Percentiles rank a stretch among this genome's conserved stretches.
phyloP scores from a whole-genome alignment of 2,888 invertebrate species.

The Drosophila affinis region DNA sequence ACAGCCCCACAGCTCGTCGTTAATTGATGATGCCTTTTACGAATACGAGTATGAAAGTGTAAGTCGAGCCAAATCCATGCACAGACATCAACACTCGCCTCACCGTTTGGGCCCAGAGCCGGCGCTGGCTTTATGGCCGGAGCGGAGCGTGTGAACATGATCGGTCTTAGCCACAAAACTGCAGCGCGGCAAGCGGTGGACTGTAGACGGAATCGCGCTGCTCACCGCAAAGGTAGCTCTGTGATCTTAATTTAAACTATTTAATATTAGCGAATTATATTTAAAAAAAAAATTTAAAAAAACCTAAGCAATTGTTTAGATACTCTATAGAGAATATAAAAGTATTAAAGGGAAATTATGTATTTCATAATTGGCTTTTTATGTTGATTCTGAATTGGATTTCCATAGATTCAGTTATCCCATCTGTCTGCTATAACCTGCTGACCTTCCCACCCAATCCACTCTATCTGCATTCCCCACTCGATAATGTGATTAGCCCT shows the following conservation, averaged over 20 bases:
- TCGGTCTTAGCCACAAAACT: slow-evolving; percentile 56
- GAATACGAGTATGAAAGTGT: slow-evolving; percentile 46
- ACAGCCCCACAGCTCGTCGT: slow-evolving; percentile 22
- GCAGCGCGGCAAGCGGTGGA: slow-evolving; percentile 12
- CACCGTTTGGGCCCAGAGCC: not conserved
- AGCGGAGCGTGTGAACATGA: slow-evolving; percentile 67
- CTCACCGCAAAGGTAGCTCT: slow-evolving; percentile 61
- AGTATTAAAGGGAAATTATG: no score
- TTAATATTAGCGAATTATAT: slow-evolving; percentile 1
- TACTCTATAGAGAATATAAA: slow-evolving; percentile 25
- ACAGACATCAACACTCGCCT: slow-evolving; percentile 15
- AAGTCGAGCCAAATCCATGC: slow-evolving; percentile 28
- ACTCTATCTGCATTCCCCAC: no score
- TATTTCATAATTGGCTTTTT: no score
- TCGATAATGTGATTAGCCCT: no score
- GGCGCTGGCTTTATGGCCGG: slow-evolving; percentile 12
- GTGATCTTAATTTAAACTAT: slow-evolving; percentile 57
- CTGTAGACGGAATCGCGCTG: slow-evolving; percentile 11
- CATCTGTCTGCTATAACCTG: no score
- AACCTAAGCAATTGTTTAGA: not conserved
- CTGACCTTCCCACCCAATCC: no score
- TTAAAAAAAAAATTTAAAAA: slow-evolving; percentile 13
- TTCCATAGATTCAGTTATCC: no score
- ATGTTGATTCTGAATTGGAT: no score
- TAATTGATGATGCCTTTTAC: slow-evolving; percentile 62